Conservation (phyloP, 2,797 vertebrate species). For the Lepidocolaptes lacrymiger region DNA sequence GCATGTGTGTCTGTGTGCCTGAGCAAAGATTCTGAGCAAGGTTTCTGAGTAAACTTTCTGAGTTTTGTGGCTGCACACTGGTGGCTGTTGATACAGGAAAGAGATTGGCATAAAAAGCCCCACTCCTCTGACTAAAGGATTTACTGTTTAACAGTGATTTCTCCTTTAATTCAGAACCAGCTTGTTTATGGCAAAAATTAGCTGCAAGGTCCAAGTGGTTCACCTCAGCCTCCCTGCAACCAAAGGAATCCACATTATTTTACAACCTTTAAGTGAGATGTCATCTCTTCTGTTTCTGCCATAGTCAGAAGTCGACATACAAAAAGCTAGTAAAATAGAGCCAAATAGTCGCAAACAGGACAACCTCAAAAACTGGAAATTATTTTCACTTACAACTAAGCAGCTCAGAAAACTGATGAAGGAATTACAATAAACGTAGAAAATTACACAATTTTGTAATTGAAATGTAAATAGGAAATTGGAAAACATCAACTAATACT, state of each 20-base stretch:
- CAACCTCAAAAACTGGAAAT: not conserved
- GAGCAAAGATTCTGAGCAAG: not conserved
- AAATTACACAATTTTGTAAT: not conserved
- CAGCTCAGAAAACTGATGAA: not conserved
- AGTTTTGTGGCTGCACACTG: not conserved
- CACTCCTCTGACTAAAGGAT: not conserved
- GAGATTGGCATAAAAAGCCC: not conserved
- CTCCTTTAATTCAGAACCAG: not conserved
- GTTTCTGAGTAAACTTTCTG: not conserved
- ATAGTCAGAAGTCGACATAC: not conserved
- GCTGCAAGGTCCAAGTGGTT: not conserved
- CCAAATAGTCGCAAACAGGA: not conserved
- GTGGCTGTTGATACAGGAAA: fast-evolving
- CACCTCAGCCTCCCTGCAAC: not conserved
- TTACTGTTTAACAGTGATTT: fast-evolving
- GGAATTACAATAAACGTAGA: not conserved
- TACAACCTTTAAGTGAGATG: not conserved
- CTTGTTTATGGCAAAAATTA: not conserved
- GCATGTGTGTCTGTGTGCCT: not conserved
- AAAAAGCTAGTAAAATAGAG: not conserved
- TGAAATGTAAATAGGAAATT: not conserved
- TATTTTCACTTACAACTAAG: not conserved
- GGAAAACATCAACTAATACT: not conserved
- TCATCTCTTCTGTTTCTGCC: not conserved
- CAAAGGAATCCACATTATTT: not conserved